Evolutionary conservation across 2,888 invertebrate genomes (phyloP).

Genomic region (Eupithecia subumbrata): DNA sequence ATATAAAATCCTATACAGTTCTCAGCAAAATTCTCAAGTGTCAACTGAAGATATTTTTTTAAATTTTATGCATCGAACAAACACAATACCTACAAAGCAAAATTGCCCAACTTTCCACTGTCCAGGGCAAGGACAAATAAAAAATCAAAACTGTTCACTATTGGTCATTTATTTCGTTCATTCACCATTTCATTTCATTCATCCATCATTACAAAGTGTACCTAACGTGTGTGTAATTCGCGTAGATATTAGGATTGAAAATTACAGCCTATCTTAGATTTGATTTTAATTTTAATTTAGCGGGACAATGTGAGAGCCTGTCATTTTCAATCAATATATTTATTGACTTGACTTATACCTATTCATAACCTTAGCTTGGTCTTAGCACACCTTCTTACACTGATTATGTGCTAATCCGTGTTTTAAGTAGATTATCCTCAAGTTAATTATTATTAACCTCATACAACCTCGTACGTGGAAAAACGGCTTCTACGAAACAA

Average conservation of each 20-base stretch:
- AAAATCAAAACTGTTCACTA: neutral
- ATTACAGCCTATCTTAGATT: too few species aligned
- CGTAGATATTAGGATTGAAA: too few species aligned
- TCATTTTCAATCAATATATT: too few species aligned
- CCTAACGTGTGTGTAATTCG: neutral
- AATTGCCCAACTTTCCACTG: neutral
- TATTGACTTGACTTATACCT: neutral
- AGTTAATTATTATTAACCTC: neutral
- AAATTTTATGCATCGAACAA: neutral
- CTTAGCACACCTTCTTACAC: neutral
- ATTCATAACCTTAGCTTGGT: neutral
- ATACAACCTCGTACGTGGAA: neutral
- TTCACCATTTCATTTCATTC: neutral
- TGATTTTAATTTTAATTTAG: too few species aligned
- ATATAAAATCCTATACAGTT: neutral
- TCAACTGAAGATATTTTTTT: neutral
- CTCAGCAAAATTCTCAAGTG: neutral
- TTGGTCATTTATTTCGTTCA: neutral
- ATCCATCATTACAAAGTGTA: neutral
- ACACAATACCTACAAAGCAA: neutral
- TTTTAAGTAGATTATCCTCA: neutral
- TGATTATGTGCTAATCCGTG: constrained; percentile 2
- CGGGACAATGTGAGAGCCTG: too few species aligned
- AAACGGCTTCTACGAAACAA: constrained; percentile 1
- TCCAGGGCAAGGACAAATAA: neutral